Conservation (phyloP, 2,797 vertebrate genomes). For the Loriculus beryllinus region DNA sequence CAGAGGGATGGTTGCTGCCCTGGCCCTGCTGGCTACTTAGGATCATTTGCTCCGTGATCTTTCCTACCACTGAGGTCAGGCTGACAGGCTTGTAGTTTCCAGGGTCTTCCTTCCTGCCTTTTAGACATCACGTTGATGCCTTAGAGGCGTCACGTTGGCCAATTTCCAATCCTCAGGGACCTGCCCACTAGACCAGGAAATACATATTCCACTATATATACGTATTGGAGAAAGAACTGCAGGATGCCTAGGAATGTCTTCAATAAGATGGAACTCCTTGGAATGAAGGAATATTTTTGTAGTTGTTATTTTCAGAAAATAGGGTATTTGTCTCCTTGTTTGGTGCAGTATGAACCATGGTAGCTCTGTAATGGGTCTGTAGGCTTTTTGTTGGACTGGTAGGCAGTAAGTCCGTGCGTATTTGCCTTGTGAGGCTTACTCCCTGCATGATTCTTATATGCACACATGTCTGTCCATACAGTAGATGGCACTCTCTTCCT, state of each 20-base stretch:
- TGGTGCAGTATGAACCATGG: background rate
- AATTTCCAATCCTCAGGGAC: background rate
- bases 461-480: background rate
- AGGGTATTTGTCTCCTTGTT: background rate
- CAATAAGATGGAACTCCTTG: background rate
- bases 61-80: background rate
- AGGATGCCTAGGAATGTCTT: background rate
- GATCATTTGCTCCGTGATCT: background rate
- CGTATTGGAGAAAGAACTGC: background rate
- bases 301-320: background rate
- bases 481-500: conserved; percentile 43
- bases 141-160: background rate
- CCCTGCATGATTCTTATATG: background rate
- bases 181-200: background rate
- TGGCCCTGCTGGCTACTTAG: background rate
- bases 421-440: background rate
- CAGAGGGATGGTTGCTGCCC: background rate
- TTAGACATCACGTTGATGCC: background rate
- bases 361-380: background rate
- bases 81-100: background rate
- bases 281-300: background rate
- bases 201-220: background rate
- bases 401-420: background rate
- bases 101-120: background rate
- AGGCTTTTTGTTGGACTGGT: background rate